Percentiles rank a stretch among this genome's conserved stretches.
Evolutionary conservation across 2,888 invertebrate genomes (phyloP).

Genomic region (Gandaritis pyraliata): DNA sequence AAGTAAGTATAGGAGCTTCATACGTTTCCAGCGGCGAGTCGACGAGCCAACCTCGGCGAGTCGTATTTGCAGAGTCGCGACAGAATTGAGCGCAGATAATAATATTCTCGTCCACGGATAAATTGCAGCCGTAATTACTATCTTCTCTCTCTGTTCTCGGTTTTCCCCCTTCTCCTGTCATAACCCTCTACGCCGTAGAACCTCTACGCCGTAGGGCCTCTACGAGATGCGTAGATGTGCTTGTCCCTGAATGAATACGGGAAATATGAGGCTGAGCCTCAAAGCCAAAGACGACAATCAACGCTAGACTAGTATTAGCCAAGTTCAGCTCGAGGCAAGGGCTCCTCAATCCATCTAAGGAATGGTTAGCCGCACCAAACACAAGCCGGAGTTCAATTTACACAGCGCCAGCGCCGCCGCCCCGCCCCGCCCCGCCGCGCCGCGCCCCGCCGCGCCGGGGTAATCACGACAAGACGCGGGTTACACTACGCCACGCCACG

Average conservation of each 20-base stretch:
- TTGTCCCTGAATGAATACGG: too few species aligned
- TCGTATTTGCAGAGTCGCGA: conserved; percentile 3
- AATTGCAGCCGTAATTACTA: conserved; percentile 23
- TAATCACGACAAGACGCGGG: too few species aligned
- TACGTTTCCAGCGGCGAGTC: neutral
- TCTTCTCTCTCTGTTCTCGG: neutral
- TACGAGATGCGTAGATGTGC: too few species aligned
- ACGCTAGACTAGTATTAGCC: conserved; percentile 13
- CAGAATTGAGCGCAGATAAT: conserved; percentile 2
- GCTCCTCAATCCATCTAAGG: conserved; percentile 53
- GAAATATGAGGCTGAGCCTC: neutral
- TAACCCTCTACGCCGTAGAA: neutral
- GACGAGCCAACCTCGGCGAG: too few species aligned
- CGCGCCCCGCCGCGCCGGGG: neutral
- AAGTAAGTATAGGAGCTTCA: neutral
- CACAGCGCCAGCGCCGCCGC: conserved; percentile 48
- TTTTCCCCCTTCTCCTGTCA: neutral
- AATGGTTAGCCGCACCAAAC: conserved; percentile 58
- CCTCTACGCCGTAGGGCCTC: conserved; percentile 5
- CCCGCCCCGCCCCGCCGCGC: neutral
- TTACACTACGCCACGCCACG: too few species aligned
- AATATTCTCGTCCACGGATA: conserved; percentile 10
- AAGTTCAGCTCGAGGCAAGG: conserved; percentile 35
- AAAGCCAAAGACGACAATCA: neutral
- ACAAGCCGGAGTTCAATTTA: conserved; percentile 52